Percentiles rank a stretch among this genome's conserved stretches.
Conservation (phyloP, 2,888 invertebrate species). For the Iselma pallidipennis region DNA sequence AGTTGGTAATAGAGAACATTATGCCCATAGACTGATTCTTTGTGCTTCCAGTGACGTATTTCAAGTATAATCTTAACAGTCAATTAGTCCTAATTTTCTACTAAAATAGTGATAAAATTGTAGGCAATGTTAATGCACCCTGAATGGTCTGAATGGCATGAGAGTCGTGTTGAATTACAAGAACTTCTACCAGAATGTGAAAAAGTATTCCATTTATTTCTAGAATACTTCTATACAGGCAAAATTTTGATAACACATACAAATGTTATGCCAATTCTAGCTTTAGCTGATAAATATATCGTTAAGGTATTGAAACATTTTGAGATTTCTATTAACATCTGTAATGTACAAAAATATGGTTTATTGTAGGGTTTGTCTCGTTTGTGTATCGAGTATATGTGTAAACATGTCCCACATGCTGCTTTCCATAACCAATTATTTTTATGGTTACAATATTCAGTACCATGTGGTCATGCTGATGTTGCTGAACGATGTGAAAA, state of each 20-base stretch:
- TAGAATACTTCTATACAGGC: conserved; percentile 88
- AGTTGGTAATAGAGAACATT: conserved; percentile 80
- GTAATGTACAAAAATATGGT: background rate
- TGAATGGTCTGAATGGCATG: conserved; percentile 89
- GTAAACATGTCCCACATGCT: conserved; percentile 81
- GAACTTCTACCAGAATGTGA: conserved; percentile 81
- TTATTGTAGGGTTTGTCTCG: conserved; percentile 73
- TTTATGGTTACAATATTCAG: conserved; percentile 90
- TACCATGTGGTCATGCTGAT: conserved; percentile 76
- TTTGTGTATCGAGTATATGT: conserved; percentile 87
- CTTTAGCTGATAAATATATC: conserved; percentile 93
- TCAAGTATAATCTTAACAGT: no score
- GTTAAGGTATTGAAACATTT: conserved; percentile 66
- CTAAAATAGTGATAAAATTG: conserved; percentile 32
- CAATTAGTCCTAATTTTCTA: no score
- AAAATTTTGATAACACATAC: conserved; percentile 82
- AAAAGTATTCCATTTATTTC: conserved; percentile 83
- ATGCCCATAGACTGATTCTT: conserved; percentile 87
- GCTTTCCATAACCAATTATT: conserved; percentile 80
- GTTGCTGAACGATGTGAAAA: conserved; percentile 77
- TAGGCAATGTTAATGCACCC: conserved; percentile 94
- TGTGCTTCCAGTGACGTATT: conserved; percentile 96
- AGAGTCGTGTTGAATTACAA: conserved; percentile 79
- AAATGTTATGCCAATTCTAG: conserved; percentile 84
- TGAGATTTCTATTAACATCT: background rate